Conservation (phyloP, 2,888 invertebrate species). For the Heterodera filipjevi region DNA sequence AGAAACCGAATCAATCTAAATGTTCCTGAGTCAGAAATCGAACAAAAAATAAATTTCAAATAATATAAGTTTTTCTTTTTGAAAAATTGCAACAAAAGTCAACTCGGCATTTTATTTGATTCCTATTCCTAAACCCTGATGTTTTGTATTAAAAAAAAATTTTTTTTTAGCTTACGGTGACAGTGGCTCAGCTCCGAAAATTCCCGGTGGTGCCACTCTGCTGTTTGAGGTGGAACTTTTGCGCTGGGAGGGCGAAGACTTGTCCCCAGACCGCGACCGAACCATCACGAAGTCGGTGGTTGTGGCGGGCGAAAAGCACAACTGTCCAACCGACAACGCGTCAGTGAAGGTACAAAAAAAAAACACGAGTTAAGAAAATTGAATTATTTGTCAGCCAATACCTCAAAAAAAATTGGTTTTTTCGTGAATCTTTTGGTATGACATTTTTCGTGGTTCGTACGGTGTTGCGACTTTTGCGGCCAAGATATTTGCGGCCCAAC, state of each 20-base stretch:
- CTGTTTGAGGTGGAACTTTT: conserved; percentile 78
- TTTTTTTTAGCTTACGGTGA: conserved; percentile 75
- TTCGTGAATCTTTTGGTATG: no score
- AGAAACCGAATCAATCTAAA: no score
- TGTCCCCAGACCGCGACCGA: conserved; percentile 82
- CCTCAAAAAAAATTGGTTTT: neutral
- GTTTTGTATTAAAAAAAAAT: conserved; percentile 69
- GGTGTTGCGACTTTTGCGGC: no score
- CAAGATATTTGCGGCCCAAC: no score
- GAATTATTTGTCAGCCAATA: neutral
- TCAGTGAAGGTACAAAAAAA: conserved; percentile 75
- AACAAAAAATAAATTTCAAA: no score
- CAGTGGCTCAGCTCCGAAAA: conserved; percentile 80
- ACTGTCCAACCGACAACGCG: conserved; percentile 81
- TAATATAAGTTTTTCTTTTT: no score
- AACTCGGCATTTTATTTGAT: no score
- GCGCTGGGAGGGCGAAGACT: conserved; percentile 73
- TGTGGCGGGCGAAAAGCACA: conserved; percentile 75
- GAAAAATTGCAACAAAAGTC: no score
- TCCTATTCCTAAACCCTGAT: no score
- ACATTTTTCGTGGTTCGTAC: no score
- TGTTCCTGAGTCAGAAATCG: no score
- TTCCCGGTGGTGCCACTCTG: conserved; percentile 82
- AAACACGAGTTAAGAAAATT: neutral
- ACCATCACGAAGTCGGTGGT: conserved; percentile 76